Evolutionary conservation across 2,888 invertebrate species (phyloP).

Genomic region (Scotopteryx bipunctaria): DNA sequence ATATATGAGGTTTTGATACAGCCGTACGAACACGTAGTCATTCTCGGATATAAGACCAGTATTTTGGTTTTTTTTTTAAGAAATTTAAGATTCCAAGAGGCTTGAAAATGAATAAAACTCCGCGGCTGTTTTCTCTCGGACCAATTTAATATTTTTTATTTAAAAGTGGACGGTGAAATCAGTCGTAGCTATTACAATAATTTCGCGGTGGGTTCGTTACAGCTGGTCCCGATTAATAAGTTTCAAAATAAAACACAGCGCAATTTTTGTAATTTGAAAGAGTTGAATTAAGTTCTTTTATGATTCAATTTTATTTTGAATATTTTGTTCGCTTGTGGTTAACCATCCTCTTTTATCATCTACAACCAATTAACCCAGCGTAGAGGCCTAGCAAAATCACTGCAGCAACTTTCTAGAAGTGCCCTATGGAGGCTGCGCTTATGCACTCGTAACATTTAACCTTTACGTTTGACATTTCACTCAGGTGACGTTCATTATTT

Average conservation of each 20-base stretch:
- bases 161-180: constrained; percentile 34
- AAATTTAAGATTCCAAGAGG: constrained; percentile 35
- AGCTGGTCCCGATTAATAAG: constrained; percentile 34
- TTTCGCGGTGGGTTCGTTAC: constrained; percentile 36
- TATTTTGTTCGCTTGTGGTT: too few species aligned
- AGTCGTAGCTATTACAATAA: constrained; percentile 35
- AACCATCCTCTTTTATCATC: too few species aligned
- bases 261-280: constrained; percentile 20
- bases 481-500: constrained; percentile 69
- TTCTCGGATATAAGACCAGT: constrained; percentile 17
- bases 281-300: constrained; percentile 3
- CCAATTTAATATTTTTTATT: constrained; percentile 37
- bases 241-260: constrained; percentile 27
- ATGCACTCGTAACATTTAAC: constrained; percentile 72
- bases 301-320: not conserved
- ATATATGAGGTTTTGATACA: constrained; percentile 25
- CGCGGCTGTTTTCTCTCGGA: constrained; percentile 33
- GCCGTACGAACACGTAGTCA: constrained; percentile 17
- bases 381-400: constrained; percentile 6
- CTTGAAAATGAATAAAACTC: constrained; percentile 37
- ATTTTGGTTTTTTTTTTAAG: constrained; percentile 18
- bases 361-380: not conserved
- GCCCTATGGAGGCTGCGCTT: constrained; percentile 41
- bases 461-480: constrained; percentile 77
- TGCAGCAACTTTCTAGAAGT: constrained; percentile 7